Conservation (phyloP, 2,888 invertebrate species). For the Nymphalis urticae region DNA sequence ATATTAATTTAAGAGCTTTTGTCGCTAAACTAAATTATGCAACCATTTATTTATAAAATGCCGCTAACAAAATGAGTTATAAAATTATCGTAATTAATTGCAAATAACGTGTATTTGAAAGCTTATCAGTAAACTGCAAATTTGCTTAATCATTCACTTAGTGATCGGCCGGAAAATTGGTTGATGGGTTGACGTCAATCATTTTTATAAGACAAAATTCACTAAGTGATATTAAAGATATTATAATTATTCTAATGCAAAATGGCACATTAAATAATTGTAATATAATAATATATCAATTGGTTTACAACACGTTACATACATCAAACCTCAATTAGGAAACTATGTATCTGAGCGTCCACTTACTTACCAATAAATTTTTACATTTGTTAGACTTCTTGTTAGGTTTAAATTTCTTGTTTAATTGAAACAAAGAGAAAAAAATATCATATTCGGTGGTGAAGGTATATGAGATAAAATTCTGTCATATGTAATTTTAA, state of each 20-base stretch:
- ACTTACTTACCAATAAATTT: too few species aligned
- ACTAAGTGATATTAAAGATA: conserved; percentile 34
- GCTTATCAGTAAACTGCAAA: conserved; percentile 43
- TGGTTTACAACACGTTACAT: too few species aligned
- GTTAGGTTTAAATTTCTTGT: too few species aligned
- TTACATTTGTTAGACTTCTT: too few species aligned
- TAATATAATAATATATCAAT: too few species aligned
- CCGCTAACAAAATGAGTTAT: conserved; percentile 7
- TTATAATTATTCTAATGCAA: conserved; percentile 17
- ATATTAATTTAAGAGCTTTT: conserved; percentile 42
- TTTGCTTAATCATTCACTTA: conserved; percentile 60
- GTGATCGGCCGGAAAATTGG: conserved; percentile 68
- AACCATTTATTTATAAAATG: conserved; percentile 2
- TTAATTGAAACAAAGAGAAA: too few species aligned
- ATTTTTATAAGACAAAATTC: conserved; percentile 43
- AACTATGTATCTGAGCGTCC: too few species aligned
- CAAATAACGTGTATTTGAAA: conserved; percentile 32
- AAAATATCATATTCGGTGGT: too few species aligned
- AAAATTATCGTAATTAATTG: conserved; percentile 21
- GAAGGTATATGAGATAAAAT: too few species aligned
- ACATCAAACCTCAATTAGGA: too few species aligned
- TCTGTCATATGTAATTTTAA: too few species aligned
- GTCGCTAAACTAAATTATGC: conserved; percentile 17
- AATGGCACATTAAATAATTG: not conserved
- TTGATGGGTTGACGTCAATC: conserved; percentile 61